A percentile compares a stretch with the other conserved stretches of the same genome.
Evolutionary conservation across 1,140 invertebrate species (phyloP).

Genomic region (Drosophila sp.): DNA sequence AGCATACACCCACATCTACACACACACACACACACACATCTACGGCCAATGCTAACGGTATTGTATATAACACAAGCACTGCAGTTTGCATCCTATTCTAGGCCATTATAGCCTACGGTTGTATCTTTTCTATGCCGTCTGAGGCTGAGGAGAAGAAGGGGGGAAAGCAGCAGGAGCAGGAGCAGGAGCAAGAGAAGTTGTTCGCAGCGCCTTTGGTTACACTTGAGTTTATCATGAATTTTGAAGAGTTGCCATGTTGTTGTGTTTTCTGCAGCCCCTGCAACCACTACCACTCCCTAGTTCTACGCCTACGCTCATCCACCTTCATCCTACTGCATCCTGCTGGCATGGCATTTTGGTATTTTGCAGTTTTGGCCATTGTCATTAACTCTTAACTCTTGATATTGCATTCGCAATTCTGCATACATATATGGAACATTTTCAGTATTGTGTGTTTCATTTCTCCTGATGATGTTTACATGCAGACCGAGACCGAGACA

Average conservation of each 20-base stretch:
- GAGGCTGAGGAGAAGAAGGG: background rate
- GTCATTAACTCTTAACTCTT: slow-evolving; percentile 58
- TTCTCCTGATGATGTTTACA: slow-evolving; percentile 30
- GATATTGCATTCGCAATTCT: slow-evolving; percentile 34
- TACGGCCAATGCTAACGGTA: slow-evolving; percentile 69
- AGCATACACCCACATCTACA: slow-evolving; percentile 28
- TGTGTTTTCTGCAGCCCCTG: slow-evolving; percentile 50
- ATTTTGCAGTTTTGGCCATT: slow-evolving; percentile 32
- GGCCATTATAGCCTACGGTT: slow-evolving; percentile 66
- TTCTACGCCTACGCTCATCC: too few relatives aligned
- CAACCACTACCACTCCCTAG: slow-evolving; percentile 16
- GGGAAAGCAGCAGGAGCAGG: background rate
- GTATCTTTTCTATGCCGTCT: slow-evolving; percentile 77
- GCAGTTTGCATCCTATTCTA: slow-evolving; percentile 81
- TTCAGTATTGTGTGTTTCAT: slow-evolving; percentile 23
- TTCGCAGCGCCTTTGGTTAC: slow-evolving; percentile 78
- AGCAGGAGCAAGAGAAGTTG: slow-evolving; percentile 33
- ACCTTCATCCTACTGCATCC: background rate
- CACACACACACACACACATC: slow-evolving; percentile 26
- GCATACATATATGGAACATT: background rate
- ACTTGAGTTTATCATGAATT: slow-evolving; percentile 68
- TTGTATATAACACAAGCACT: slow-evolving; percentile 71
- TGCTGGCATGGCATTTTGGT: slow-evolving; percentile 12
- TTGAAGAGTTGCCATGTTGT: slow-evolving; percentile 71
- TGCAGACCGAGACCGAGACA: background rate